Conservation (phyloP, 2,888 invertebrate species). For the Trachelus troglodyta region DNA sequence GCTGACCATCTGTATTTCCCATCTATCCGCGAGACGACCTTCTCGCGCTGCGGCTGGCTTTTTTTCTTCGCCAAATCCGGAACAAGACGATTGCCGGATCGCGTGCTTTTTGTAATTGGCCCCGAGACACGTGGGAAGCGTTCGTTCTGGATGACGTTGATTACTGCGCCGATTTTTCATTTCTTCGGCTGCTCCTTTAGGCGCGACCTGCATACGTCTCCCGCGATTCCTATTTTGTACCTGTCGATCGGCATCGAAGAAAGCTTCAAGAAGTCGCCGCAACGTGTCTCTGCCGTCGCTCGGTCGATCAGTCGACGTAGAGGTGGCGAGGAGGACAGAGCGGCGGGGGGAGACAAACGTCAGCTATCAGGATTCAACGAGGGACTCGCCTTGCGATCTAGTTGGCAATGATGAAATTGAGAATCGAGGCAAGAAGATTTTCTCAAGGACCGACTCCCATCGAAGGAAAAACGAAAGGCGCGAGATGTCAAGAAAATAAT, state of each 20-base stretch:
- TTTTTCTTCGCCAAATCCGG: neutral
- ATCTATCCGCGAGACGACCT: neutral
- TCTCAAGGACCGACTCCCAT: constrained; percentile 57
- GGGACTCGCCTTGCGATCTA: constrained; percentile 34
- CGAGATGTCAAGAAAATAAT: constrained; percentile 20
- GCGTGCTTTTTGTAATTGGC: neutral
- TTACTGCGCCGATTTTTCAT: neutral
- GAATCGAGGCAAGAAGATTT: constrained; percentile 60
- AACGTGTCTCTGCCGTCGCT: neutral
- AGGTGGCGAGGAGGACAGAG: neutral
- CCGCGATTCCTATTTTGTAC: neutral
- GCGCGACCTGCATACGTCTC: neutral
- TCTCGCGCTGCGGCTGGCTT: neutral
- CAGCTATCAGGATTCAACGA: neutral
- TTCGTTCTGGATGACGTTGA: neutral
- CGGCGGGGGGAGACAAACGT: neutral
- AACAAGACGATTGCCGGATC: neutral
- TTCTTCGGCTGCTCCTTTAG: neutral
- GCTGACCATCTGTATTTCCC: neutral
- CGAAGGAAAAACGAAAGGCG: constrained; percentile 65
- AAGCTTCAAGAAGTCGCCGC: neutral
- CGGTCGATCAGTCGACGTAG: neutral
- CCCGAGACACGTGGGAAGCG: neutral
- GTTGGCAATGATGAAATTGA: constrained; percentile 55
- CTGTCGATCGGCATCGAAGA: neutral